Evolutionary conservation across 2,888 invertebrate species (phyloP).

Genomic region (Volucella zonaria): DNA sequence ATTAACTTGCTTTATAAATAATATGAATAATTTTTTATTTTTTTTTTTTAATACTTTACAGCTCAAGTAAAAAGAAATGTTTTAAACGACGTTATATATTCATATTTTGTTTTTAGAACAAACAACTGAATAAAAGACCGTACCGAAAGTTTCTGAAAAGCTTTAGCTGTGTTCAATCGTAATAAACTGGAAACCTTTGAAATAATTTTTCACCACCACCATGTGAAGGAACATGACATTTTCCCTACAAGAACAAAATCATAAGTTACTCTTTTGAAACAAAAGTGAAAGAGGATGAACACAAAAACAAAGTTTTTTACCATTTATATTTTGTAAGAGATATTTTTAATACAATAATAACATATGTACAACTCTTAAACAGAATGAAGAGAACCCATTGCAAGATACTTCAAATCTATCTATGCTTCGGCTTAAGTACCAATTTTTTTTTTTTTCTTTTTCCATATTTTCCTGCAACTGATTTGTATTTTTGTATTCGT

Average conservation of each 20-base stretch:
- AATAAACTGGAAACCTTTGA: conserved; percentile 60
- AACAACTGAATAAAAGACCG: conserved; percentile 72
- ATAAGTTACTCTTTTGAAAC: conserved; percentile 60
- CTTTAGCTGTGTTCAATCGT: conserved; percentile 56
- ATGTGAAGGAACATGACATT: conserved; percentile 53
- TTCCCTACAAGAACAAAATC: conserved; percentile 62
- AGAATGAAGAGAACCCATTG: no score
- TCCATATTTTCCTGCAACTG: no score
- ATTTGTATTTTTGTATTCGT: no score
- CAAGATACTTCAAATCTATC: no score
- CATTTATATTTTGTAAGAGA: no score
- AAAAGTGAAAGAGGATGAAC: no score
- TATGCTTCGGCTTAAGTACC: no score
- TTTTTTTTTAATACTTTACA: not conserved
- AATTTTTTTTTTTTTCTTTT: no score
- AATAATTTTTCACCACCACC: conserved; percentile 65
- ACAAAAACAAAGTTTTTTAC: no score
- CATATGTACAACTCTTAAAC: no score
- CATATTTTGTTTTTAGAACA: conserved; percentile 42
- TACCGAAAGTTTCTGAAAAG: conserved; percentile 74
- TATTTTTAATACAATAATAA: no score
- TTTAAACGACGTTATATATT: conserved; percentile 48
- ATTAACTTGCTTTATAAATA: not conserved
- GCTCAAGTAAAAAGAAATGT: conserved; percentile 13
- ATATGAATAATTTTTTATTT: not conserved